Conservation (phyloP, 2,113 vertebrate genomes). For the Notarius lentiginosus region DNA sequence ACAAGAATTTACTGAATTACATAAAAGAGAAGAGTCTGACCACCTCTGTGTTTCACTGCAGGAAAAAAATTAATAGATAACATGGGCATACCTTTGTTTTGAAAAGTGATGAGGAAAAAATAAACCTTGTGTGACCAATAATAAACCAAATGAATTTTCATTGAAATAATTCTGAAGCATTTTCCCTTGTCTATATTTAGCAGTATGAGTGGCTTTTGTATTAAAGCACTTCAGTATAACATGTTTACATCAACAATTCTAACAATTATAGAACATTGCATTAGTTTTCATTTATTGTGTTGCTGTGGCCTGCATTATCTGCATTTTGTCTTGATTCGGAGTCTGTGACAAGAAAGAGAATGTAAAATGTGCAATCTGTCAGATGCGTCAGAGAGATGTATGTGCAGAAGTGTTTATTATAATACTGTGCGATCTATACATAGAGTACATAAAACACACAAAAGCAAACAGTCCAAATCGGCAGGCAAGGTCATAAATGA, state of each 20-base stretch:
- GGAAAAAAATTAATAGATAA: not conserved
- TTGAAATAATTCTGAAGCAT: not conserved
- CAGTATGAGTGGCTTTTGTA: not conserved
- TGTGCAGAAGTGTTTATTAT: no score
- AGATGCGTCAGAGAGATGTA: no score
- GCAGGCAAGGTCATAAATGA: no score
- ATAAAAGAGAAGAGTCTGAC: not conserved
- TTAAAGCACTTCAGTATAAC: no score
- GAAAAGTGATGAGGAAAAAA: not conserved
- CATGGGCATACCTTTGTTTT: not conserved
- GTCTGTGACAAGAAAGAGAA: not conserved
- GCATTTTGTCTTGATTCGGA: not conserved
- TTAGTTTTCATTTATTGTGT: not conserved
- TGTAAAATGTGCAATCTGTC: not conserved
- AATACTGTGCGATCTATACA: no score
- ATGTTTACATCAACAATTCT: not conserved
- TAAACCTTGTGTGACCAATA: not conserved
- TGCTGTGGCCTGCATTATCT: not conserved
- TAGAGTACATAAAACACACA: no score
- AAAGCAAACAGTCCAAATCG: no score
- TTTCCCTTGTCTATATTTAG: not conserved
- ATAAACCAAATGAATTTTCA: not conserved
- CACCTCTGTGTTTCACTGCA: not conserved
- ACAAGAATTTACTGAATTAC: not conserved
- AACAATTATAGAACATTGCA: not conserved